Base-by-base conservation (phyloP, 2,888 invertebrate species). In the Kuschelorhynchus macadamiae region DNA sequence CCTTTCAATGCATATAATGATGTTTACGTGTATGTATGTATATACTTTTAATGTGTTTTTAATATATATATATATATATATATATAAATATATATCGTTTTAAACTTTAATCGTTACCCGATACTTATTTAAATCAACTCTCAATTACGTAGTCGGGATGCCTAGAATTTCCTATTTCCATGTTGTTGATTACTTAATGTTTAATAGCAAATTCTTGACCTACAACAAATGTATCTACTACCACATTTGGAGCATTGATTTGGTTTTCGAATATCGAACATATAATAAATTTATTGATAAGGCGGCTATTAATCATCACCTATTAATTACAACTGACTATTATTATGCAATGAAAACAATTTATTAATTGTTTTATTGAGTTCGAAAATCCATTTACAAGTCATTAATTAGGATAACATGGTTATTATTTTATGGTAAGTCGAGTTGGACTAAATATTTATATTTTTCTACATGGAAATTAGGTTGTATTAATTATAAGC, bases 261-360 rank as follows among this genome's bases (percentile, higher is more conserved):
- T 36, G 30, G 16, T 36, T 33, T 32, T 50, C 18, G 20, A 18
- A 50, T 50, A 14, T 50, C 36, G 18, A 20, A 52, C 52, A 36
- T 52, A 18, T 1, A 3, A 18, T 52, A 36, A 32, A 36, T 52
- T 39, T 36, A 52, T 52, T 39, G 20, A n/a, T 32, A 12, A 16
- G 25, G 36, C 39, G 44, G 53, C 49, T 8, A 67, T 67, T 61
- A 61, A 67, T 67, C 56, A 55, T 47, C 55, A 7, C 25, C 16
- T 39, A 42, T 41, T 67, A 67, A 67, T 67, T 60, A 21, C 46
- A 18, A 21, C 41, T 61, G 67, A 61, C 67, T 52, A 47, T 55
- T 55, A 61, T 67, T 47, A 18, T 32, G 41, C 49, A 53, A 67
- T 21, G 53, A 17, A 55, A 55, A 49, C 18, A 46, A 53, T 67